Percentiles rank a stretch among this genome's conserved stretches.
Evolutionary conservation across 2,797 vertebrate genomes (phyloP).

Genomic region (Vireo griseus): DNA sequence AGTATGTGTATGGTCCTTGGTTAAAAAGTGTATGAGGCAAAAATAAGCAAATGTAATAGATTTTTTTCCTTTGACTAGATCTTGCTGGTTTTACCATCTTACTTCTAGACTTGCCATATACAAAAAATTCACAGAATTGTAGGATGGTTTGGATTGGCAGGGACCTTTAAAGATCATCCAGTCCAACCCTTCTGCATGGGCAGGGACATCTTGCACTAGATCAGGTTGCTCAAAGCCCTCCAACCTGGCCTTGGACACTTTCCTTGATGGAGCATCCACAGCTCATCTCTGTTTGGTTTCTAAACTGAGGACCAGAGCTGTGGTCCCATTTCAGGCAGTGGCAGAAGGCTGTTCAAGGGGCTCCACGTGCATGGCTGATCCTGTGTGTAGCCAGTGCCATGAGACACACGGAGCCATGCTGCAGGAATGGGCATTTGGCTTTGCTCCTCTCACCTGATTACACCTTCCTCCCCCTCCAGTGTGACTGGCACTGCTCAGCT

Average conservation of each 20-base stretch:
- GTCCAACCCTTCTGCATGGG: not conserved
- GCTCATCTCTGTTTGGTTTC: not conserved
- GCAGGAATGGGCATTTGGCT: slow-evolving; percentile 1
- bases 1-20: not conserved
- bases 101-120: not conserved
- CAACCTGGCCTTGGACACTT: not conserved
- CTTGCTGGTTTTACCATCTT: not conserved
- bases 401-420: not conserved
- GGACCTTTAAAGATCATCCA: not conserved
- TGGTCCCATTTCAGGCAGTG: not conserved
- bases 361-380: not conserved
- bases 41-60: not conserved
- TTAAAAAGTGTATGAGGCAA: not conserved
- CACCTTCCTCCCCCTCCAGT: not conserved
- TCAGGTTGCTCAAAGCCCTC: not conserved
- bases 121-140: not conserved
- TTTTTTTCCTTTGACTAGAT: not conserved
- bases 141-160: not conserved
- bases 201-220: not conserved
- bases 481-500: slow-evolving; percentile 16
- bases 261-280: not conserved
- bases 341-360: not conserved
- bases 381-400: not conserved
- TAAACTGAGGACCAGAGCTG: not conserved
- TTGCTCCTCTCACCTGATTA: not conserved